phyloP scores from a whole-genome alignment of 2,797 vertebrate species.

The Chiloscyllium punctatum region DNA sequence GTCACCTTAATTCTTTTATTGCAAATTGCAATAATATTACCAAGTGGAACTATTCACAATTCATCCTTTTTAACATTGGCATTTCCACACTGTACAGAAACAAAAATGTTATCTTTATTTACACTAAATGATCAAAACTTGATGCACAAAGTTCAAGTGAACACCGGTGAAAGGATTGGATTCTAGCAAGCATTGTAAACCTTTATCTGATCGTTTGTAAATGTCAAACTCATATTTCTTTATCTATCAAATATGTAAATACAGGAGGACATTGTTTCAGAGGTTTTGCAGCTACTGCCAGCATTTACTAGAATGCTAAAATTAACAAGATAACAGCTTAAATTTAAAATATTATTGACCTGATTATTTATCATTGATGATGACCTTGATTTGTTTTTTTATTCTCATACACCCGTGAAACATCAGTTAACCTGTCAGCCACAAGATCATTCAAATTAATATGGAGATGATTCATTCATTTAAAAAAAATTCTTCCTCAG shows the following conservation, averaged over 20 bases:
- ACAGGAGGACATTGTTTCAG: background rate
- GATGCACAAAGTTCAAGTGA: background rate
- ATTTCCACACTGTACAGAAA: background rate
- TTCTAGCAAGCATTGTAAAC: background rate
- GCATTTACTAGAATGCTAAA: background rate
- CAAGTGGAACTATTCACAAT: background rate
- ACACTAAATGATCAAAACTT: slow-evolving; percentile 7
- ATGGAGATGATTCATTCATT: background rate
- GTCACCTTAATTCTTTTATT: background rate
- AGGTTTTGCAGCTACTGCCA: background rate
- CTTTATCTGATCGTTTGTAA: background rate
- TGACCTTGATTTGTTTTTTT: background rate
- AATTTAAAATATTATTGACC: background rate
- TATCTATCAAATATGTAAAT: background rate
- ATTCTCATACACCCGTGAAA: background rate
- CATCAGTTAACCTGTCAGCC: background rate
- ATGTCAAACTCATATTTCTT: background rate
- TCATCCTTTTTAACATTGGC: background rate
- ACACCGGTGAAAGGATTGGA: background rate
- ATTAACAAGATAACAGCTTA: background rate
- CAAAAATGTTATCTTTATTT: background rate
- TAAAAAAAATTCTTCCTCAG: background rate
- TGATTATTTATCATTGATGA: background rate
- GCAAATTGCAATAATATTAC: background rate
- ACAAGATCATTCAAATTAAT: background rate